Base-by-base conservation (phyloP, 2,888 invertebrate genomes). In the Leptopterna dolabrata region DNA sequence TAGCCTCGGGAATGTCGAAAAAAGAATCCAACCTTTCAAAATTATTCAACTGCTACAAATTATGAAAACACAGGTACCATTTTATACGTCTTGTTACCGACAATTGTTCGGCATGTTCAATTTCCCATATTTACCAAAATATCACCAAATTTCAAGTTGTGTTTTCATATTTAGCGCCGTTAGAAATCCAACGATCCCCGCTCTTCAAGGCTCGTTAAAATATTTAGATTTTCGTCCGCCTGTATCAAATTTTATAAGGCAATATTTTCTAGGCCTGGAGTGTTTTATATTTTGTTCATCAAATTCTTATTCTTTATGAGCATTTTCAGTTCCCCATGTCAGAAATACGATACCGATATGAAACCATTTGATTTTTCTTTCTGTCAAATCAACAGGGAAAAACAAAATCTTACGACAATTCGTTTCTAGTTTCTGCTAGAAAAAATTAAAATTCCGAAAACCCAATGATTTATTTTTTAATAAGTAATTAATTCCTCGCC, bases 231-330 rank as follows among this genome's bases (percentile, higher is more conserved):
- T 24, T 63, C 0, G 4, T 63, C 63, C 24, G 63, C 24, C 63
- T 11, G 19, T 47, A 19, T 24, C 24, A 9, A 6, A 30, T 76
- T 36, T 30, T 19, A 36, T 81, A 81, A 81, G 81, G 81, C 81
- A 81, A 19, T 55, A 24, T 14, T 55, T 51, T 16, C 51, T 81
- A 81, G 81, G 81, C 81, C 81, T 55, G 55, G 81, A 19, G 29
- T 30, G 27, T 81, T n/a, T n/a, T 41, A 55, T 80, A 47, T 55
- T 55, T 55, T 30, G 29, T 51, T 81, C 30, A 29, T 55, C n/a
- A 51, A 36, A 30, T 55, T 29, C 51, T 27, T 81, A 81, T 36
- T 81, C 45, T 14, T 81, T 81, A 81, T 81, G 81, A 81, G 81
- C 81, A 55, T 30, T 30, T 16, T 81, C 81, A 81, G 55, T 81